A percentile compares a stretch with the other conserved stretches of the same genome.
Conservation (phyloP, 2,888 invertebrate genomes). For the Cyclophora albipunctata region DNA sequence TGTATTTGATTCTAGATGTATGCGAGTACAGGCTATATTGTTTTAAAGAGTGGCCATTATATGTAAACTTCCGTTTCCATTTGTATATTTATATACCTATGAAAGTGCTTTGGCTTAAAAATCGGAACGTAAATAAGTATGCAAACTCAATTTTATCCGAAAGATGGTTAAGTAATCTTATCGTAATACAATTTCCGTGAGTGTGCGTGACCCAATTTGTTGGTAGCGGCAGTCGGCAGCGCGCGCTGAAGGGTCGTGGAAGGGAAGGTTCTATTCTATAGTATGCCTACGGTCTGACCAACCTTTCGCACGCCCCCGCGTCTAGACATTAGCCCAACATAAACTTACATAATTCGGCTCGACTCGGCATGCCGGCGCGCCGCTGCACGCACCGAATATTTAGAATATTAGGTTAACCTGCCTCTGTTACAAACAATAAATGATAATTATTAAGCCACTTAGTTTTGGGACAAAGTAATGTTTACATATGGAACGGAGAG, state of each 20-base stretch:
- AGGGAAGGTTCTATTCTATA: slow-evolving; percentile 23
- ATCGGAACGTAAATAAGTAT: too few species aligned
- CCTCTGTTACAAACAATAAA: slow-evolving; percentile 5
- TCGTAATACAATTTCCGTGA: slow-evolving; percentile 7
- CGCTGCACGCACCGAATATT: slow-evolving; percentile 21
- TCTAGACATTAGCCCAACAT: slow-evolving; percentile 42
- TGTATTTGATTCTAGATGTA: too few species aligned
- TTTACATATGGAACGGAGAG: too few species aligned
- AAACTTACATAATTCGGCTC: slow-evolving; percentile 21
- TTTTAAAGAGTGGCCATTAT: too few species aligned
- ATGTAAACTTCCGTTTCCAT: too few species aligned
- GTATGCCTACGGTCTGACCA: slow-evolving; percentile 18
- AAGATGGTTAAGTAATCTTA: slow-evolving; percentile 2
- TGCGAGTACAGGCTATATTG: too few species aligned
- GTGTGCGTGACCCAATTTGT: slow-evolving; percentile 33
- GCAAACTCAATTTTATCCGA: background rate
- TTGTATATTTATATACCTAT: too few species aligned
- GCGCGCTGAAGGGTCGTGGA: slow-evolving; percentile 25
- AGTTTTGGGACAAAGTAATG: too few species aligned
- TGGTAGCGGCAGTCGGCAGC: slow-evolving; percentile 14
- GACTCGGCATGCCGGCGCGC: slow-evolving; percentile 9
- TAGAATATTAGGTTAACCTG: slow-evolving; percentile 15
- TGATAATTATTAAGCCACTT: too few species aligned
- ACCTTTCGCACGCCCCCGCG: slow-evolving; percentile 48
- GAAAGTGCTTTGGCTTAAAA: too few species aligned